Conservation (phyloP, 1,140 invertebrate genomes). For the Stegodyphus mimosarum region DNA sequence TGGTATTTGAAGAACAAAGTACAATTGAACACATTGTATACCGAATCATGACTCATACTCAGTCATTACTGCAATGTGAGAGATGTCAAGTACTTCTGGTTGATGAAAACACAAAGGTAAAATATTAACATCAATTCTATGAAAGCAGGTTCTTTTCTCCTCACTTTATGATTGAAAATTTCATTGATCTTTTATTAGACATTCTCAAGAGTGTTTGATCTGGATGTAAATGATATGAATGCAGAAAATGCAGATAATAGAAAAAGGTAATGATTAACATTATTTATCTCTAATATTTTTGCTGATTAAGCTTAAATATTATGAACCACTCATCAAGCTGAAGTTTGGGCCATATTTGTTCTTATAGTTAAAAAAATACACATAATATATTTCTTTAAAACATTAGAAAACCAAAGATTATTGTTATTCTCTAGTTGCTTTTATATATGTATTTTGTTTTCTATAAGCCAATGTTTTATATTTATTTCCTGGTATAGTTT, state of each 20-base stretch:
- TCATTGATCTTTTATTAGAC: conserved; percentile 68
- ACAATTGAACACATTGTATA: conserved; percentile 95
- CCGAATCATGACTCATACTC: conserved; percentile 92
- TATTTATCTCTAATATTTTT: no score
- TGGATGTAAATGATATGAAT: conserved; percentile 83
- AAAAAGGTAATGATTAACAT: conserved; percentile 71
- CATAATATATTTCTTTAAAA: no score
- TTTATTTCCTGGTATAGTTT: no score
- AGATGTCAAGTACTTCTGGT: conserved; percentile 88
- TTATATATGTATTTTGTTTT: no score
- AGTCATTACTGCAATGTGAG: conserved; percentile 93
- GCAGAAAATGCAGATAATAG: conserved; percentile 80
- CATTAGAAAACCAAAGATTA: no score
- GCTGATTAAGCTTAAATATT: no score
- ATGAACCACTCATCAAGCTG: no score
- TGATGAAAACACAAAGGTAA: conserved; percentile 79
- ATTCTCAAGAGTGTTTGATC: conserved; percentile 91
- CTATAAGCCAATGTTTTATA: no score
- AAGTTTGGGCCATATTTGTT: no score
- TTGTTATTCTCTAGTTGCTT: no score
- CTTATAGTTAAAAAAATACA: no score
- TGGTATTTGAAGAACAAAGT: conserved; percentile 97
- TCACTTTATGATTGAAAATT: neutral
- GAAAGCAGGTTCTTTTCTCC: neutral
- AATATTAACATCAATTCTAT: conserved; percentile 15